A percentile compares a stretch with the other conserved stretches of the same genome.
Conservation (phyloP, 2,888 invertebrate genomes). For the Octonoba sinensis region DNA sequence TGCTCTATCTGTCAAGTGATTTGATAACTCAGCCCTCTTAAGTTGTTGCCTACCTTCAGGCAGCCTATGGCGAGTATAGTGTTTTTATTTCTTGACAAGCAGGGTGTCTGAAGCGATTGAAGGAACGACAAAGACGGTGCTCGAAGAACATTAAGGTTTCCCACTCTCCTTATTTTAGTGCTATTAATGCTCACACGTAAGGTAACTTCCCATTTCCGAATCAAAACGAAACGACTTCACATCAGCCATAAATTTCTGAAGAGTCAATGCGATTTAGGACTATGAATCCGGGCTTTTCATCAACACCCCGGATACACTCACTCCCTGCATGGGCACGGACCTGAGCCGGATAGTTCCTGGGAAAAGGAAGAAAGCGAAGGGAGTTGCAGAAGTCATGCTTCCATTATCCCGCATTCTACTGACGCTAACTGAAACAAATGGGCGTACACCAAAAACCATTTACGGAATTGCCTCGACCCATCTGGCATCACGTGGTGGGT, state of each 20-base stretch:
- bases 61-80: too few relatives aligned
- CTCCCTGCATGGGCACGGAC: slow-evolving; percentile 42
- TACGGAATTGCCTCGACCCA: slow-evolving; percentile 65
- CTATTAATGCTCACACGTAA: too few relatives aligned
- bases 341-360: not conserved
- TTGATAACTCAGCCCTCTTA: too few relatives aligned
- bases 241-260: slow-evolving; percentile 45
- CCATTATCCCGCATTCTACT: slow-evolving; percentile 61
- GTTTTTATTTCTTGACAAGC: too few relatives aligned
- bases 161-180: too few relatives aligned
- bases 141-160: too few relatives aligned
- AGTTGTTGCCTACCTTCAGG: too few relatives aligned
- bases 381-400: slow-evolving; percentile 62
- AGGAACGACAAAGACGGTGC: too few relatives aligned
- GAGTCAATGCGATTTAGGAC: slow-evolving; percentile 62
- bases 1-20: too few relatives aligned
- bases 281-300: slow-evolving; percentile 46
- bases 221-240: too few relatives aligned
- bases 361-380: slow-evolving; percentile 12
- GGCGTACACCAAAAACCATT: slow-evolving; percentile 62
- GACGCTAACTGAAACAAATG: slow-evolving; percentile 65
- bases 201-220: too few relatives aligned
- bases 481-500: slow-evolving; percentile 61
- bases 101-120: too few relatives aligned
- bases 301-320: slow-evolving; percentile 39